These are phyloP conservation scores for Penaeus chinensis DNA, from an alignment of 1,140 invertebrate species.

Conservation along the genomic window DNA sequence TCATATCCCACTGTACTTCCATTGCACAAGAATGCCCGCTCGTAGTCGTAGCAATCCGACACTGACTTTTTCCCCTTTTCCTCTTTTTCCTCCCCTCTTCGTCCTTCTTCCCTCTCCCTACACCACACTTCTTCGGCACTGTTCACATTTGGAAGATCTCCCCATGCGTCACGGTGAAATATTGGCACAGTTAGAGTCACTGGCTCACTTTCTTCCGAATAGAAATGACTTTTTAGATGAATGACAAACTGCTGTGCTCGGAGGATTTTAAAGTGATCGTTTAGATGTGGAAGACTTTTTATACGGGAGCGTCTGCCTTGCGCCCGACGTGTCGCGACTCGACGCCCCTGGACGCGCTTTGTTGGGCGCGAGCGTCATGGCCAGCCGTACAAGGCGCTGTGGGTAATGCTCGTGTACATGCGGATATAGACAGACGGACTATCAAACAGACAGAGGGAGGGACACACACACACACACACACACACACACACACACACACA, in stretches of 20 bases:
- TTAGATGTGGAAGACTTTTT: slow-evolving; percentile 29
- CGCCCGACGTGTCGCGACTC: no score
- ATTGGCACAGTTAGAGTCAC: slow-evolving; percentile 36
- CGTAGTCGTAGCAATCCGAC: not conserved
- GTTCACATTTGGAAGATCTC: slow-evolving; percentile 30
- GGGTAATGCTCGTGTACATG: no score
- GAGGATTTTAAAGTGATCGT: slow-evolving; percentile 34
- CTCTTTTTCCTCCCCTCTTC: not conserved
- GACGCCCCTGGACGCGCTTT: no score
- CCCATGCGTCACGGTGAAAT: slow-evolving; percentile 41
- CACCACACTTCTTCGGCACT: not conserved
- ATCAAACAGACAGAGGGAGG: no score
- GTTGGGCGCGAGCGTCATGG: no score
- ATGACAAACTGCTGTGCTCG: slow-evolving; percentile 32
- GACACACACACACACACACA: no score
- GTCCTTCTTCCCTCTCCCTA: not conserved
- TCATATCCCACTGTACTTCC: no score
- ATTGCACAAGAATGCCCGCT: no score
- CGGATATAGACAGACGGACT: no score
- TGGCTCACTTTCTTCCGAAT: slow-evolving; percentile 37
- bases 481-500: no score
- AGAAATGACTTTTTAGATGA: slow-evolving; percentile 43
- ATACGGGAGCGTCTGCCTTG: not conserved
- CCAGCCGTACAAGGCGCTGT: no score
- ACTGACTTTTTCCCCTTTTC: not conserved